These are phyloP conservation scores for Dioctria rufipes DNA, from an alignment of 2,888 invertebrate species.

Conservation along the genomic window DNA sequence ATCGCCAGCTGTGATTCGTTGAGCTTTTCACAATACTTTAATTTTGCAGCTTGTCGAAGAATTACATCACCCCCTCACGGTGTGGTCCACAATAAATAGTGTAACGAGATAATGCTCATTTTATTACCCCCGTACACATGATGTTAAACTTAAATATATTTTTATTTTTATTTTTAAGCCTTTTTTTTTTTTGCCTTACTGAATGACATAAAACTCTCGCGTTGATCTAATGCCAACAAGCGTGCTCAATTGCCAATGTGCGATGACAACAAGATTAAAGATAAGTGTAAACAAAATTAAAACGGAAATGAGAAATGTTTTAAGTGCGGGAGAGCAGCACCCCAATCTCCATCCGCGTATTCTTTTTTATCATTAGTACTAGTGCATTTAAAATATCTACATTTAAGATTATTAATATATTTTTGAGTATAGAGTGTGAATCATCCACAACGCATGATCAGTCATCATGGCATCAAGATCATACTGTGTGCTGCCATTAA, in stretches of 20 bases:
- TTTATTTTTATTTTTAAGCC: neutral
- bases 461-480: neutral
- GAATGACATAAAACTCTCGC: neutral
- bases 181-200: neutral
- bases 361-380: no score
- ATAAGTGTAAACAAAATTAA: neutral
- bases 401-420: no score
- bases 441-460: neutral
- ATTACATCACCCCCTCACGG: neutral
- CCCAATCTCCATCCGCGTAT: no score
- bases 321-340: no score
- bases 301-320: neutral
- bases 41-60: neutral
- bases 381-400: neutral
- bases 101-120: slow-evolving; percentile 5
- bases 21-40: neutral
- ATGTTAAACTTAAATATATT: neutral
- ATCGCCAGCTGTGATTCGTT: slow-evolving; percentile 3
- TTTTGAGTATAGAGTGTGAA: neutral
- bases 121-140: neutral
- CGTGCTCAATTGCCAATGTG: neutral
- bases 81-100: neutral
- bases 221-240: neutral
- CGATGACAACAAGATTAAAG: no score
- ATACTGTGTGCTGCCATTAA: no score